Percentiles rank a stretch among this genome's conserved stretches.
phyloP scores from a whole-genome alignment of 1,140 invertebrate genomes.

The Calliopsis andreniformis region DNA sequence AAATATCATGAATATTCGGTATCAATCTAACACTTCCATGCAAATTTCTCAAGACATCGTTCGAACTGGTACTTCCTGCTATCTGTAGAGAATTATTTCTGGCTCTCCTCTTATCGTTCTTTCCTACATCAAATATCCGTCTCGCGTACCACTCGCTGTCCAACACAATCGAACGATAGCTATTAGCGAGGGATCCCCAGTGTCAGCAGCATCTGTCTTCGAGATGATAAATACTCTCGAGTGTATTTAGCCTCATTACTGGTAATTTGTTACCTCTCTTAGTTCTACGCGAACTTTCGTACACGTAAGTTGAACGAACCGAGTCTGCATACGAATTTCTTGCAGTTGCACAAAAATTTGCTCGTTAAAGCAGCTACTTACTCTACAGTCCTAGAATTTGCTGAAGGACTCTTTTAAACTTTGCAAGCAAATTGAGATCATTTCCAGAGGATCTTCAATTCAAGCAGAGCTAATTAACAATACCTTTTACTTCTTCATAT shows the following conservation, averaged over 20 bases:
- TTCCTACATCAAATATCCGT: background rate
- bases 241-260: conserved; percentile 70
- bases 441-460: too few relatives aligned
- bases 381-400: too few relatives aligned
- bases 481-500: too few relatives aligned
- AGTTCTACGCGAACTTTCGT: conserved; percentile 20
- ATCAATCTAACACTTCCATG: too few relatives aligned
- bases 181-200: conserved; percentile 59
- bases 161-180: conserved; percentile 53
- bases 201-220: conserved; percentile 50
- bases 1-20: too few relatives aligned
- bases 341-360: conserved; percentile 29
- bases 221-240: conserved; percentile 68
- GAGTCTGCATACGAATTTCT: conserved; percentile 7
- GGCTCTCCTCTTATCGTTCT: background rate
- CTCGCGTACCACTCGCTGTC: background rate
- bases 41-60: too few relatives aligned
- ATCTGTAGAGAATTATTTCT: background rate
- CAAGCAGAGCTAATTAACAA: too few relatives aligned
- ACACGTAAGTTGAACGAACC: background rate
- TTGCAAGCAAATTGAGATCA: too few relatives aligned
- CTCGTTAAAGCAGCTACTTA: background rate
- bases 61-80: too few relatives aligned
- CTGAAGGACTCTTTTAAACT: too few relatives aligned
- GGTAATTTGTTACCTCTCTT: conserved; percentile 67